Conservation (phyloP, 2,888 invertebrate genomes). For the Aspidiotus destructor region DNA sequence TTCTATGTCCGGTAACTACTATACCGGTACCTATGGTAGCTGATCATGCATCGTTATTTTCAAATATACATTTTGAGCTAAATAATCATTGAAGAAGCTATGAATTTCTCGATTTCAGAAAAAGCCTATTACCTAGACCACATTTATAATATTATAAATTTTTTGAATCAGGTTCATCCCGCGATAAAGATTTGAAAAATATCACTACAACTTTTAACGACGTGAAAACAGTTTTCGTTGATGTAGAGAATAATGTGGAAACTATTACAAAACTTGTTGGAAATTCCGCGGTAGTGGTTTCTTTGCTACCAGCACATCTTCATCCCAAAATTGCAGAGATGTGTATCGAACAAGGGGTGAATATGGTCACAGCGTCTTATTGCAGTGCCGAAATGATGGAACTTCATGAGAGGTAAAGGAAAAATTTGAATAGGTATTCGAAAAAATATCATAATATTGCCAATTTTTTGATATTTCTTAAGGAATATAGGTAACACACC, state of each 20-base stretch:
- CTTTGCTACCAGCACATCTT: conserved; percentile 80
- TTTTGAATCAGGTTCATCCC: conserved; percentile 55
- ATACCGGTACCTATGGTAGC: no score
- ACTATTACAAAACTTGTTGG: conserved; percentile 61
- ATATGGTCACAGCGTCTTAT: conserved; percentile 96
- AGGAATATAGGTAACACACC: no score
- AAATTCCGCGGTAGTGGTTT: conserved; percentile 66
- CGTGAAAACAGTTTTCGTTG: conserved; percentile 68
- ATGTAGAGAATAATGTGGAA: conserved; percentile 60
- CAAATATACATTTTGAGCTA: background rate
- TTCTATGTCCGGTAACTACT: no score
- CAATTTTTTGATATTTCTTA: no score
- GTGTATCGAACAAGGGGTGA: conserved; percentile 74
- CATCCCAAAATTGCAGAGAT: conserved; percentile 77
- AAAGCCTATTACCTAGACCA: background rate
- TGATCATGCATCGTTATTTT: no score
- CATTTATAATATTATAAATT: background rate
- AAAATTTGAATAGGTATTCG: background rate
- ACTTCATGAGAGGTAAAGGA: conserved; percentile 60
- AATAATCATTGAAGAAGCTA: background rate
- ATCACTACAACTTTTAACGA: conserved; percentile 67
- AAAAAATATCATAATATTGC: no score
- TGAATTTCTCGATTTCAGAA: background rate
- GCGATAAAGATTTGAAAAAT: conserved; percentile 58
- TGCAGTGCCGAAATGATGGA: conserved; percentile 72